Evolutionary conservation across 2,888 invertebrate genomes (phyloP), one percentile per base, ranked within the genome.

Genomic region (Gerris lacustris): DNA sequence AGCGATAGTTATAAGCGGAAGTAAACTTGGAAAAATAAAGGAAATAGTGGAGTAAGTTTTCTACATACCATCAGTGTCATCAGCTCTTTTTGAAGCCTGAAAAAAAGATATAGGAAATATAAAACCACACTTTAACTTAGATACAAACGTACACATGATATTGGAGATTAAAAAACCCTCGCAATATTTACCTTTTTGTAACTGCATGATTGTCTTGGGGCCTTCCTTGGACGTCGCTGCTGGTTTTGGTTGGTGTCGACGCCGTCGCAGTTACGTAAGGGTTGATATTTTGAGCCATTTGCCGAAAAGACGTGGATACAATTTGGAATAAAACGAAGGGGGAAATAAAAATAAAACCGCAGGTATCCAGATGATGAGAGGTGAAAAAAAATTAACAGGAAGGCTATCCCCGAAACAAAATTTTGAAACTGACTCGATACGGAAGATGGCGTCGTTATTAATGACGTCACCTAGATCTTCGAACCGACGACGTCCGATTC

Each of bases 211-310:
- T 91, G 82, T 93, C 92, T 82, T 84, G 84, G 67, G 84, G 82
- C 74, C 82, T 78, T 76, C 86, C 89, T 79, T 88, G 87, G 76
- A 87, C 88, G 79, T 91, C 91, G 80, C 92, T 91, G 80, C 87
- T 88, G 77, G 91, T 90, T 85, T 92, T 92, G 75, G 85, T 83
- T 75, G 86, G 85, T 80, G 88, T 86, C 74, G 89, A 86, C 77
- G 89, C 87, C 75, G 87, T 86, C 75, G 89, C 86, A 79, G 87
- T 87, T 79, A 87, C 87, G 79, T 88, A 87, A 76, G 92, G 92
- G 82, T 92, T 92, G 77, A 91, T 88, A 83, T 92, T 92, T 83
- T 92, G 92, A 81, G 91, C 92, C 92, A 92, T 92, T 68, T 15
- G 15, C 6, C n/a, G 11, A 62, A 64, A 64, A 43, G 45, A 45